phyloP scores from a whole-genome alignment of 2,888 invertebrate species.

The Pycnomerus fuliginosus region DNA sequence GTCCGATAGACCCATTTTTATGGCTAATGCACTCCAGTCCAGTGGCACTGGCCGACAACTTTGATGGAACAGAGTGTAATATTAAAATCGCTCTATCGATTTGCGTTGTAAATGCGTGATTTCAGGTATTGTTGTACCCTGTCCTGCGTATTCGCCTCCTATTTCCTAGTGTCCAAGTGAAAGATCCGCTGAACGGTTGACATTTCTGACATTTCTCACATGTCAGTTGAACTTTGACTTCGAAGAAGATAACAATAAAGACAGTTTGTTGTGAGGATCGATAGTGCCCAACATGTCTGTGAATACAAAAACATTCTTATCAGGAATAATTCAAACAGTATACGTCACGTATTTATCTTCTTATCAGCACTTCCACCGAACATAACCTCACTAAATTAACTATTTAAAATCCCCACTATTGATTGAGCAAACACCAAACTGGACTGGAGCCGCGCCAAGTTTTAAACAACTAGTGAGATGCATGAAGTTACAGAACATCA shows the following conservation, averaged over 20 bases:
- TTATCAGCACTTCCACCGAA: too few relatives aligned
- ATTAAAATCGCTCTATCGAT: too few relatives aligned
- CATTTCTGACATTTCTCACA: conserved; percentile 10
- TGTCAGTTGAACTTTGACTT: conserved; percentile 17
- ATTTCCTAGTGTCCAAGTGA: conserved; percentile 28
- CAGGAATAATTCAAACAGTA: background rate
- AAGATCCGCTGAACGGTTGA: conserved; percentile 15
- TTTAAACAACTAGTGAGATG: conserved; percentile 6
- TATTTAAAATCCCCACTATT: conserved; percentile 9
- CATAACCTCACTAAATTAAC: conserved; percentile 14
- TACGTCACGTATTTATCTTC: too few relatives aligned
- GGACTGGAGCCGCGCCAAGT: background rate
- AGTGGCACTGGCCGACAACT: too few relatives aligned
- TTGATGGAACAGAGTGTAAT: too few relatives aligned
- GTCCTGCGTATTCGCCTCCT: conserved; percentile 12
- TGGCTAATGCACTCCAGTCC: too few relatives aligned
- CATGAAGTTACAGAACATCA: conserved; percentile 10
- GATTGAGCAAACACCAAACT: conserved; percentile 4
- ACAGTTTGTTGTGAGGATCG: conserved; percentile 5
- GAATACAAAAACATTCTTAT: background rate
- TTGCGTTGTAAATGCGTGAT: conserved; percentile 13
- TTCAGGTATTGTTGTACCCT: conserved; percentile 13
- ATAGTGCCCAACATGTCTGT: conserved; percentile 1
- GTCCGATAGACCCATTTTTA: too few relatives aligned
- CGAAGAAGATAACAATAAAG: conserved; percentile 9